These are phyloP conservation scores for Apis florea DNA, from an alignment of 1,140 invertebrate genomes.

Conservation along the genomic window DNA sequence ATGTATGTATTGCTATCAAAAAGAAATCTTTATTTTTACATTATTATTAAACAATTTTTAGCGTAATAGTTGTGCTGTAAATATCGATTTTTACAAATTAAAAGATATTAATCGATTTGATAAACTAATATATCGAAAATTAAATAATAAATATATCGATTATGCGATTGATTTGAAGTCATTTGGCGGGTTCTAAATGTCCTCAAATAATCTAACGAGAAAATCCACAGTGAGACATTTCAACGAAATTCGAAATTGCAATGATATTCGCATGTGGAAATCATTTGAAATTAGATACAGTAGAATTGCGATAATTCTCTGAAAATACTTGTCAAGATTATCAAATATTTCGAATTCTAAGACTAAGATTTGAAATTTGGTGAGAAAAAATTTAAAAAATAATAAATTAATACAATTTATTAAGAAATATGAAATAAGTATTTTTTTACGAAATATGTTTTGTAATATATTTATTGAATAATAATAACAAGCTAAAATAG, in stretches of 20 bases:
- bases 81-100: background rate
- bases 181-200: constrained; percentile 32
- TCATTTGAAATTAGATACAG: background rate
- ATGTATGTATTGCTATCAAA: background rate
- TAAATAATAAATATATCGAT: background rate
- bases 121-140: too few species aligned
- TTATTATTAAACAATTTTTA: background rate
- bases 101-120: background rate
- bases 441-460: too few species aligned
- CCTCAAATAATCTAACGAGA: background rate
- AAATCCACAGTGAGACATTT: background rate
- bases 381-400: too few species aligned
- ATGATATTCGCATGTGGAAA: background rate
- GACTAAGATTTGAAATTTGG: too few species aligned
- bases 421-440: too few species aligned
- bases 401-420: too few species aligned
- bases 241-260: background rate
- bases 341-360: too few species aligned
- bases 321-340: too few species aligned
- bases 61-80: background rate
- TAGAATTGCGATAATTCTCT: too few species aligned
- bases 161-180: constrained; percentile 1
- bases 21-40: background rate
- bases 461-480: too few species aligned
- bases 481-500: too few species aligned